These are phyloP conservation scores for mouse (Mus musculus) DNA, from an alignment of 2,113 vertebrate species.

Conservation along the genomic window GRCm39 chr9:14250001-14250500, in stretches of 20 bases:
- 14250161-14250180: background rate
- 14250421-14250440: background rate
- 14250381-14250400: background rate
- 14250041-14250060: background rate
- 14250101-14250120: background rate
- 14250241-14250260: background rate
- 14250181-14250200: background rate
- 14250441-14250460: background rate
- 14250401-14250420: background rate
- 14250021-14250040: background rate
- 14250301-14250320: background rate
- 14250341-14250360: background rate
- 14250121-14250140: background rate
- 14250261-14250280: background rate
- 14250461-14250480: background rate
- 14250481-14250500: background rate
- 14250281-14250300: background rate
- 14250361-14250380: background rate
- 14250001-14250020: background rate
- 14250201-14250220: background rate
- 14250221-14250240: background rate
- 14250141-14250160: background rate
- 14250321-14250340: background rate
- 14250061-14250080: background rate
- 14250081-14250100: background rate